phyloP scores from a whole-genome alignment of 2,113 vertebrate genomes.

The Aegotheles bennettii region DNA sequence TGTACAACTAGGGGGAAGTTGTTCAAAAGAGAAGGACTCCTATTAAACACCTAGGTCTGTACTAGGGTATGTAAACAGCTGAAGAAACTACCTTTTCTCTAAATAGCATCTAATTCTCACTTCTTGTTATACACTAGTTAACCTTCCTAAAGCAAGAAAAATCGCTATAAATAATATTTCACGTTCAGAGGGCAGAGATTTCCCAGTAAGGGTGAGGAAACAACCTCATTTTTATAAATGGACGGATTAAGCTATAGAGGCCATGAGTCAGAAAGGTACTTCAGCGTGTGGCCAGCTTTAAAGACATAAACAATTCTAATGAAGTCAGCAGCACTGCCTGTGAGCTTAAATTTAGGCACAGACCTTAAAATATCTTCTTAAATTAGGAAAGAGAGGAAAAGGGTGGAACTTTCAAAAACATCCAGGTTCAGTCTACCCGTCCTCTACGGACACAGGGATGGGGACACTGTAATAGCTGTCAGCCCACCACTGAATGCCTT shows the following conservation, averaged over 20 bases:
- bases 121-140: not conserved
- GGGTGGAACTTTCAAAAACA: not conserved
- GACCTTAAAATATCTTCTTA: conserved; percentile 37
- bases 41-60: not conserved
- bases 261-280: conserved; percentile 54
- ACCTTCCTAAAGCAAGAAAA: not conserved
- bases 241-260: conserved; percentile 34
- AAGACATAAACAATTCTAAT: conserved; percentile 55
- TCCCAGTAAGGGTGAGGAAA: conserved; percentile 22
- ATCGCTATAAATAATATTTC: conserved; percentile 5
- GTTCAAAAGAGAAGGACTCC: not conserved
- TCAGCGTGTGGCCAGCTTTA: not conserved
- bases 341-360: conserved; percentile 40
- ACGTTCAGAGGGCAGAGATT: conserved; percentile 25
- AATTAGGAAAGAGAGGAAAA: conserved; percentile 22
- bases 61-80: not conserved
- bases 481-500: not conserved
- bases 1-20: not conserved
- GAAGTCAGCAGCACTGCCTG: conserved; percentile 22
- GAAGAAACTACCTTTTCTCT: not conserved
- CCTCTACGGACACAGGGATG: not conserved
- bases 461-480: not conserved
- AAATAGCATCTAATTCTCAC: not conserved
- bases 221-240: conserved; percentile 36
- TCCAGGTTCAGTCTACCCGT: not conserved